These are phyloP conservation scores for Pristionchus japonicus DNA, from an alignment of 2,888 invertebrate genomes.

Conservation along the genomic window DNA sequence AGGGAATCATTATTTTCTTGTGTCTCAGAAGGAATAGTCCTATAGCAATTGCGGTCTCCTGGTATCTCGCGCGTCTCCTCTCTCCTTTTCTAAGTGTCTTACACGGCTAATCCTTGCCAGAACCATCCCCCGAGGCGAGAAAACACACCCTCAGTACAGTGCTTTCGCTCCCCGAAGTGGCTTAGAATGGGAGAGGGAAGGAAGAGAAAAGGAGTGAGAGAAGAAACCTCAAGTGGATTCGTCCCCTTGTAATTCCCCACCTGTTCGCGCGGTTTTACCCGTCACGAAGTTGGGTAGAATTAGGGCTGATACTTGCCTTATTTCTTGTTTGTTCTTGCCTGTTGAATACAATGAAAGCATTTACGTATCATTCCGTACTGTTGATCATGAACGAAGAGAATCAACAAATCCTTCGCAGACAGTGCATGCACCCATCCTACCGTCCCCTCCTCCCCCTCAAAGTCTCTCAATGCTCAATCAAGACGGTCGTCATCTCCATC, in stretches of 20 bases:
- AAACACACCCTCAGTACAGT: not conserved
- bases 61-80: not conserved
- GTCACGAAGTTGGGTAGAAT: not conserved
- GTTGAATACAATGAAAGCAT: too few species aligned
- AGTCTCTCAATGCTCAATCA: not conserved
- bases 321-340: too few species aligned
- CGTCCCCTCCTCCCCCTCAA: not conserved
- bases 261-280: not conserved
- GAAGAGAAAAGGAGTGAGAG: not conserved
- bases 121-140: not conserved
- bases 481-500: not conserved
- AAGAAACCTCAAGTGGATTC: constrained; percentile 35
- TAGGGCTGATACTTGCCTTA: not conserved
- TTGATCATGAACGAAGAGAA: not conserved
- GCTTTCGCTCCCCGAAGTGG: not conserved
- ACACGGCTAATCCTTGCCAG: not conserved
- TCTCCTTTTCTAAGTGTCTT: not conserved
- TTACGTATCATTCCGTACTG: not conserved
- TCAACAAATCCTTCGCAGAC: not conserved
- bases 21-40: not conserved
- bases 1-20: not conserved
- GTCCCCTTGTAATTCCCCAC: not conserved
- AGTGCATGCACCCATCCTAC: not conserved
- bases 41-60: too few species aligned
- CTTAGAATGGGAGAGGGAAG: not conserved